Conservation (phyloP, 1,140 invertebrate species). For the Lineus longissimus region DNA sequence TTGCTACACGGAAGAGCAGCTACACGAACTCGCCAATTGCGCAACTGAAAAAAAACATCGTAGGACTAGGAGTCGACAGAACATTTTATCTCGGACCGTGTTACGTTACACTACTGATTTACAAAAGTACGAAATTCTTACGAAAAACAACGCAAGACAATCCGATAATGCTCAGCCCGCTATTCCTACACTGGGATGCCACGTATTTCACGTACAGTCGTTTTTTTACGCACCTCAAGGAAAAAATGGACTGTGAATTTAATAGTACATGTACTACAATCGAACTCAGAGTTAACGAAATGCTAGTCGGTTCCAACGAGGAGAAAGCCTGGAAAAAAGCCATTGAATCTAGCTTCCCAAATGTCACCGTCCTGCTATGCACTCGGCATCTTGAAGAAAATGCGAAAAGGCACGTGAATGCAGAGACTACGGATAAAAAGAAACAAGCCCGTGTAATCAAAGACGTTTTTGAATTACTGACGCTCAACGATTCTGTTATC, state of each 20-base stretch:
- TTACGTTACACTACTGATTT: background rate
- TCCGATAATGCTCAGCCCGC: background rate
- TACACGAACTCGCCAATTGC: too few species aligned
- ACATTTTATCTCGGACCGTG: background rate
- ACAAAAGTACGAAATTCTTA: background rate
- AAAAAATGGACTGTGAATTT: background rate
- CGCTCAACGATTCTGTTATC: too few species aligned
- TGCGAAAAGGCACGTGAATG: background rate
- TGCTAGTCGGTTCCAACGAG: background rate
- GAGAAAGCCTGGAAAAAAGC: background rate
- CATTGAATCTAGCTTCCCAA: background rate
- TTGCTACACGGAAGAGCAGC: too few species aligned
- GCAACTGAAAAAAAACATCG: too few species aligned
- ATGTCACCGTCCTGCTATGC: background rate
- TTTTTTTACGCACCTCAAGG: background rate
- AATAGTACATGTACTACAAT: background rate
- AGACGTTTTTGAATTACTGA: background rate
- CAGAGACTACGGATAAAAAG: background rate
- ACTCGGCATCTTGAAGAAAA: background rate
- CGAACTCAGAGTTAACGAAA: background rate
- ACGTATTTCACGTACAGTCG: background rate
- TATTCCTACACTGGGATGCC: background rate
- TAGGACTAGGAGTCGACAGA: background rate
- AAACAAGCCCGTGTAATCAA: background rate
- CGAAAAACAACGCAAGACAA: background rate